Evolutionary conservation across 2,113 vertebrate genomes (phyloP), one percentile per base, ranked within the genome.

Genomic region (Eulemur rufifrons): DNA sequence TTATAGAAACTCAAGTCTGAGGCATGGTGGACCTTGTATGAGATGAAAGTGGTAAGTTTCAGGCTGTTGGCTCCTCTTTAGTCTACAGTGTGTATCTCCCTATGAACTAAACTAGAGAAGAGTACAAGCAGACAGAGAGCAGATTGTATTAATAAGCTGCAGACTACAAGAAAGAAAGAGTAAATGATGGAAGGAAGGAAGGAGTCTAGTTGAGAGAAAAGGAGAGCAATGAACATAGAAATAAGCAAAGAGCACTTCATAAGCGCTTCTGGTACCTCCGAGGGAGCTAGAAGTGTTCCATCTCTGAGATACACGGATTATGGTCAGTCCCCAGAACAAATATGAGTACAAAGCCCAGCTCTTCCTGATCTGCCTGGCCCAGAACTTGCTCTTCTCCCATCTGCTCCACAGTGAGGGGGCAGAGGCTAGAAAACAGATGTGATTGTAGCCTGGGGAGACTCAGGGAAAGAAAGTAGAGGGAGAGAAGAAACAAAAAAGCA

Each of bases 361-460:
- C 47, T 64, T 83, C 27, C 81, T 23, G 18, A 8, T 42, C 52
- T 34, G 37, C 69, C 39, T 45, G 9, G 45, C 68, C 50, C 12
- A 78, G 78, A 89, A 42, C n/a, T 74, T 63, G 27, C 56, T 47
- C 83, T 81, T 74, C 15, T 50, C 12, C 78, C 74, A 54, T 91
- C 78, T 56, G 39, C 54, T 91, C 21, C 32, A 52, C 54, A 47
- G 8, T 32, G 32, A 81, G 42, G 47, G 32, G 34, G 25, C 39
- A 86, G 37, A 83, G 61, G n/a, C 84, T 90, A 61, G 86, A 86
- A 78, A 96, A 93, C 96, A 97, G 96, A 97, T 95, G 94, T 93
- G 92, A 86, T 52, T 80, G 69, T 69, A 76, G 64, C 90, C 69
- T 85, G 42, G 27, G 50, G 64, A 93, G 74, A 96, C 45, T 27